Base-by-base conservation (phyloP, 2,888 invertebrate species). In the Pheosia gnoma region DNA sequence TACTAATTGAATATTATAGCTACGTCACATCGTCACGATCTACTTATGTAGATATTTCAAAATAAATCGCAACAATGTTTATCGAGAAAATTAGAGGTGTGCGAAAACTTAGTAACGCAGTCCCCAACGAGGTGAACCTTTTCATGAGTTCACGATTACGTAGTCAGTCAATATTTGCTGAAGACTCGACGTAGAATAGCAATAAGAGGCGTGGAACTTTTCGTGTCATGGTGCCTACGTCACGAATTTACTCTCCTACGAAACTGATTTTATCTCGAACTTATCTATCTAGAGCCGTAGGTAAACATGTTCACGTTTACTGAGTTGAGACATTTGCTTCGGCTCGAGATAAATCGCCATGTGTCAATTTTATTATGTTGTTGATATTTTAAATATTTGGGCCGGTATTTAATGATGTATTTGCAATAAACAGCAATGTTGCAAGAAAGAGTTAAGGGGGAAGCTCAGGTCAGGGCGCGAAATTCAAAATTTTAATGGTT, bases 151-250 rank as follows among this genome's bases (percentile, higher is more conserved):
- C 70, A 72, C 72, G 70, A 78, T 81, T 82, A 86, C 88, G 86
- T 87, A 81, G 78, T 73, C 67, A 36, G 82, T 80, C 81, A 89
- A 90, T 87, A 89, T 91, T 91, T 88, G 83, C 66, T 69, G 67
- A 79, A 75, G 66, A 58, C 68, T 83, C 85, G 87, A 90, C 89
- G 89, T 87, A 84, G 75, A 61, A 61, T 62, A 63, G 63, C 70
- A 75, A 71, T 72, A 73, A 83, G 84, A 90, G 89, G 90, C 71
- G 90, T 89, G 91, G 90, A 91, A 91, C 80, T 86, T 92, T 92
- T 90, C 82, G 79, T 83, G 71, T 68, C 41, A 39, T 38, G 13
- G 4, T 7, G 41, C 41, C 61, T 81, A 87, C 90, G 91, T 89
- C 88, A 90, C 73, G 59, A 61, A 61, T 65, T 68, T 70, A 68